phyloP scores from a whole-genome alignment of 2,888 invertebrate species.

The Agrotis puta region DNA sequence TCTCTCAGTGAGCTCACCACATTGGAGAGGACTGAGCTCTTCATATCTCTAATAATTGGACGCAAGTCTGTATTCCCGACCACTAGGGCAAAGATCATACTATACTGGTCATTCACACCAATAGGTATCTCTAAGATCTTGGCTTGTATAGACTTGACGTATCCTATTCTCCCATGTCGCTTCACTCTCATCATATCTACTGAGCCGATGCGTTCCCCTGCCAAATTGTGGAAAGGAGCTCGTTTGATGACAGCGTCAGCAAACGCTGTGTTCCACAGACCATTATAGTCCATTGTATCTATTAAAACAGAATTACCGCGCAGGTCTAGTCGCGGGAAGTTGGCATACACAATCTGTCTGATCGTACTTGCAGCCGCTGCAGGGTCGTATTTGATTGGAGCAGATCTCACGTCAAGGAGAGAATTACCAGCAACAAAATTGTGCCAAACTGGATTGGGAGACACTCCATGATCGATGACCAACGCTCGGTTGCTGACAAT shows the following conservation, averaged over 20 bases:
- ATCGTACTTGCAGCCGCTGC: constrained; percentile 24
- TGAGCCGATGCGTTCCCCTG: constrained; percentile 47
- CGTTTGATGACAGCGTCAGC: constrained; percentile 40
- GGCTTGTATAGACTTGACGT: constrained; percentile 20
- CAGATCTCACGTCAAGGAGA: constrained; percentile 43
- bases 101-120: constrained; percentile 55
- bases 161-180: constrained; percentile 50
- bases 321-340: constrained; percentile 32
- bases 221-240: constrained; percentile 48
- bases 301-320: constrained; percentile 56
- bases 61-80: constrained; percentile 14
- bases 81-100: constrained; percentile 53
- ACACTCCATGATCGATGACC: constrained; percentile 45
- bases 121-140: constrained; percentile 65
- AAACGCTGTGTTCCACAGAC: constrained; percentile 60
- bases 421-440: constrained; percentile 34
- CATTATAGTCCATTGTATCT: constrained; percentile 59
- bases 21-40: constrained; percentile 11
- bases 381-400: constrained; percentile 46
- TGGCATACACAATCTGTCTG: constrained; percentile 19
- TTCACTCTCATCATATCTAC: constrained; percentile 60
- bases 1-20: constrained; percentile 24
- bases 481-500: constrained; percentile 37
- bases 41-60: not conserved
- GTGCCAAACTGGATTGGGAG: constrained; percentile 43